Base-by-base conservation (phyloP, 2,797 vertebrate genomes). In the Bovichtus diacanthus region DNA sequence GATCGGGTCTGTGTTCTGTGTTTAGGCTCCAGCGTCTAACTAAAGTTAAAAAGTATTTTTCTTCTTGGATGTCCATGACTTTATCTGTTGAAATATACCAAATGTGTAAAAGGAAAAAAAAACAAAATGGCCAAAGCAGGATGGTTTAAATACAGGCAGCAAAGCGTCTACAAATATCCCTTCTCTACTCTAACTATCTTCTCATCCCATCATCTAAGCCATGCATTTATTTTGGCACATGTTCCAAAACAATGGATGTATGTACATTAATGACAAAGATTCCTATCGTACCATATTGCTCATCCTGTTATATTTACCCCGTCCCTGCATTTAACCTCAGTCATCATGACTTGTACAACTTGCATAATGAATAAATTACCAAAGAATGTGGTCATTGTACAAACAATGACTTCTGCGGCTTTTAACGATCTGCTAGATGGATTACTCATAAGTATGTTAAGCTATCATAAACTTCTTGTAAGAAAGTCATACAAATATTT, bases 81-180 rank as follows among this genome's bases (percentile, higher is more conserved):
- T 49, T 19, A 43, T 66, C 25, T 29, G 36, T 41, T 67, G 18
- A 43, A 54, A 34, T 44, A 23, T 23, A 56, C 1, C 9, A 56
- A 68, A 46, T 5, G 13, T 68, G 39, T 18, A 4, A 5, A 34
- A 15, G 9, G 29, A 1, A 60, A 19, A 7, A n/a, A n/a, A 47
- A 62, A 19, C 11, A 9, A 63, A 9, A 34, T 43, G 15, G 2
- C 2, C 34, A 50, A 46, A 43, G 25, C 44, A 47, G 31, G 16
- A 43, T 47, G 62, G 16, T 75, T 67, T 73, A 43, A 70, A 61
- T 59, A 10, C 64, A 75, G 80, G 53, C 21, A n/a, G 34, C 18
- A 60, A 49, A 47, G 11, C 13, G 25, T 72, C 34, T 27, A 69
- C 29, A 74, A n/a, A 62, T 31, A 59, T 50, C 6, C 6, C 3